Evolutionary conservation across 2,113 vertebrate species (phyloP).

Genomic region (Myotis yumanensis): DNA sequence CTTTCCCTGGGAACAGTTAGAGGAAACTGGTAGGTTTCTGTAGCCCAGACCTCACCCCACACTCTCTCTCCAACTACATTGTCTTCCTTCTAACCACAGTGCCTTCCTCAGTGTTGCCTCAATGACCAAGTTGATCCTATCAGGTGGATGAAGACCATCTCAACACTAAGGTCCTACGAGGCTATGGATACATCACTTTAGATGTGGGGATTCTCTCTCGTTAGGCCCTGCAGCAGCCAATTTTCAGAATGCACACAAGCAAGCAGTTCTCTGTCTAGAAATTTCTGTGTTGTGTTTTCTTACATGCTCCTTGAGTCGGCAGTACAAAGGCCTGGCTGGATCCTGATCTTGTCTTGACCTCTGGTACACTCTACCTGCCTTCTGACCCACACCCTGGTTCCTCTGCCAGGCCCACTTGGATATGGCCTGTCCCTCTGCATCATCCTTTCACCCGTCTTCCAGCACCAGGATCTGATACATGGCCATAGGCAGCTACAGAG

Average conservation of each 20-base stretch:
- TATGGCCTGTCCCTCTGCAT: neutral
- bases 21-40: conserved; percentile 14
- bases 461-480: neutral
- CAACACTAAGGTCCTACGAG: neutral
- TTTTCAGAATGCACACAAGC: neutral
- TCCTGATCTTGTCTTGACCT: neutral
- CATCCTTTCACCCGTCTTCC: neutral
- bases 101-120: neutral
- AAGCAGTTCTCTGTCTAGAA: neutral
- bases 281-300: neutral
- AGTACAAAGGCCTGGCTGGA: neutral
- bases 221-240: neutral
- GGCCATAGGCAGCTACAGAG: neutral
- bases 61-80: neutral
- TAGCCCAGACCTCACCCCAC: neutral
- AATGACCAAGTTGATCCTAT: neutral
- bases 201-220: neutral
- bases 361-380: neutral
- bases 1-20: neutral
- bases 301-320: neutral
- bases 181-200: neutral
- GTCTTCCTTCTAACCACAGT: neutral
- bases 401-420: neutral
- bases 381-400: neutral
- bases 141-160: neutral